Percentiles rank a stretch among this genome's conserved stretches.
phyloP scores from a whole-genome alignment of 2,113 vertebrate species.

The Albula glossodonta region DNA sequence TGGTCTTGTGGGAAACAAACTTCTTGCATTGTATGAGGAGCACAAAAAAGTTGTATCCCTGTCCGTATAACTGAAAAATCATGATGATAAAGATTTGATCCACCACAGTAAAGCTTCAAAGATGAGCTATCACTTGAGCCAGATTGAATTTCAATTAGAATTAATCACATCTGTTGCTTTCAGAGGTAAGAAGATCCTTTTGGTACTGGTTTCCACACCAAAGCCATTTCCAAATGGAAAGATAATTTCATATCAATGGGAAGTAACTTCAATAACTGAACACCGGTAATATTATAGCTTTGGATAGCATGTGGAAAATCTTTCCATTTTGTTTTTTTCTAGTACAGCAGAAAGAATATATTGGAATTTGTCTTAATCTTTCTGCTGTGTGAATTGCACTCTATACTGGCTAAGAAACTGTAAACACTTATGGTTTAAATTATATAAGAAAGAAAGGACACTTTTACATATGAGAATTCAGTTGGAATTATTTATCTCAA shows the following conservation, averaged over 20 bases:
- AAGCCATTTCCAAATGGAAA: neutral
- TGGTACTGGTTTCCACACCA: too few species aligned
- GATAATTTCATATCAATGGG: neutral
- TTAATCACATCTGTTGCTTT: too few species aligned
- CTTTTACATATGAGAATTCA: neutral
- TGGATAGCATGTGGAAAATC: neutral
- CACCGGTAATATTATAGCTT: neutral
- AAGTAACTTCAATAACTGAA: neutral
- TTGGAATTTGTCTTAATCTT: neutral
- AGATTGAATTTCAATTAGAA: too few species aligned
- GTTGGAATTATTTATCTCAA: neutral
- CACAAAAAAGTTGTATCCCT: too few species aligned
- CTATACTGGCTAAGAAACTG: neutral
- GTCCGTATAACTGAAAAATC: too few species aligned
- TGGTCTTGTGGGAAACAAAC: too few species aligned
- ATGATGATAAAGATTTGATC: too few species aligned
- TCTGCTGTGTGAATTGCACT: neutral
- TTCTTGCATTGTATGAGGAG: too few species aligned
- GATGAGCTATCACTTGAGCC: too few species aligned
- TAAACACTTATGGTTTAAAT: neutral
- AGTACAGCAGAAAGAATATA: neutral
- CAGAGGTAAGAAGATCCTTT: too few species aligned
- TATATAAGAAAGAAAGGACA: neutral
- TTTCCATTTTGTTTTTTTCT: neutral
- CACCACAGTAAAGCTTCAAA: too few species aligned